Conservation (phyloP, 2,797 vertebrate species). For the Leptatherina wallacei region DNA sequence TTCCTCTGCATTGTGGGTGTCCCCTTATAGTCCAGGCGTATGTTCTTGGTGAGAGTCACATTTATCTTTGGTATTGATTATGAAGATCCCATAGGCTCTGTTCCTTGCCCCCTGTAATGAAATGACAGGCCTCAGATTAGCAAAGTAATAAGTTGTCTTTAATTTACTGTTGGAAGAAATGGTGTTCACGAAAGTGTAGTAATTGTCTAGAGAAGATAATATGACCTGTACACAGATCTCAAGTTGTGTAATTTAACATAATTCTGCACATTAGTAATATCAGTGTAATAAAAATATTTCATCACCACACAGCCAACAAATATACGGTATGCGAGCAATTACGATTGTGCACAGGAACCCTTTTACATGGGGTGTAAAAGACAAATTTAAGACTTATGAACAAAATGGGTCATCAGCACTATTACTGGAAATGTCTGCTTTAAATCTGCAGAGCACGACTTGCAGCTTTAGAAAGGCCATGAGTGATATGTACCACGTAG, state of each 20-base stretch:
- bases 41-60: conserved; percentile 59
- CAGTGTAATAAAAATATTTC: conserved; percentile 29
- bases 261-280: conserved; percentile 36
- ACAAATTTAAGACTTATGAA: neutral
- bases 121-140: conserved; percentile 64
- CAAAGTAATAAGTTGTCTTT: conserved; percentile 55
- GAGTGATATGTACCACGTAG: too few species aligned
- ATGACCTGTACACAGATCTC: conserved; percentile 37
- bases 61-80: conserved; percentile 65
- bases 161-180: conserved; percentile 23
- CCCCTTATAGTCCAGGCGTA: conserved; percentile 36
- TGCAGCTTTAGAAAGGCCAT: too few species aligned
- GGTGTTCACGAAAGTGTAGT: conserved; percentile 23
- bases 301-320: conserved; percentile 33
- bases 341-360: neutral
- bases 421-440: too few species aligned
- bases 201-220: conserved; percentile 17
- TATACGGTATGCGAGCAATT: conserved; percentile 9
- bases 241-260: conserved; percentile 35
- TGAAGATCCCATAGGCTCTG: conserved; percentile 46
- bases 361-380: neutral
- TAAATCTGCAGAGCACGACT: too few species aligned
- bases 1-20: conserved; percentile 45
- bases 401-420: too few species aligned
- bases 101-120: conserved; percentile 67